phyloP scores from a whole-genome alignment of 2,888 invertebrate genomes.

The Drosophila atripex region DNA sequence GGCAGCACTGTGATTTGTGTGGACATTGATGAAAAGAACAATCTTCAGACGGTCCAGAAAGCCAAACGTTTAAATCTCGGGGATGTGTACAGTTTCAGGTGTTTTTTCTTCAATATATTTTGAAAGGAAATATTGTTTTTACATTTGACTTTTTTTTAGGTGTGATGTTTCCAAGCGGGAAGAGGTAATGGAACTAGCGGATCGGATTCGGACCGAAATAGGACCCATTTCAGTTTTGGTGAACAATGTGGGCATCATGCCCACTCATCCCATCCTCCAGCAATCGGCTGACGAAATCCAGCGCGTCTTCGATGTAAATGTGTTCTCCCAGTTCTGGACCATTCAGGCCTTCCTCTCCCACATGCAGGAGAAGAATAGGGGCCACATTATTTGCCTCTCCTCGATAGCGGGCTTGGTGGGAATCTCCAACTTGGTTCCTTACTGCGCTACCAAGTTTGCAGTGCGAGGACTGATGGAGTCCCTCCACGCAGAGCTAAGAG shows the following conservation, averaged over 20 bases:
- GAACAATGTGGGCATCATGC: constrained; percentile 95
- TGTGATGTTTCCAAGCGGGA: constrained; percentile 91
- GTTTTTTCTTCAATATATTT: constrained; percentile 18
- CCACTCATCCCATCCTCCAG: constrained; percentile 88
- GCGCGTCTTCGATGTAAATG: constrained; percentile 90
- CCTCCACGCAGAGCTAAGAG: constrained; percentile 90
- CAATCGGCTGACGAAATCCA: constrained; percentile 88
- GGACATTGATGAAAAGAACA: constrained; percentile 89
- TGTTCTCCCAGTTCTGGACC: constrained; percentile 91
- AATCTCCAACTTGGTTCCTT: constrained; percentile 90
- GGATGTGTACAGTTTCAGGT: constrained; percentile 84
- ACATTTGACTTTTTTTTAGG: constrained; percentile 81
- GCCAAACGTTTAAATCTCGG: constrained; percentile 83
- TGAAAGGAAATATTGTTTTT: not conserved
- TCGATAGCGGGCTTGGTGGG: constrained; percentile 91
- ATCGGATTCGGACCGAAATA: constrained; percentile 88
- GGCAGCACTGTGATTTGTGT: constrained; percentile 91
- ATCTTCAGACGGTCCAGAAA: constrained; percentile 87
- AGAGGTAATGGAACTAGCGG: constrained; percentile 87
- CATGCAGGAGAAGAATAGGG: constrained; percentile 90
- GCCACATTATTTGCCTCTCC: constrained; percentile 90
- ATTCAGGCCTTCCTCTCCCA: constrained; percentile 90
- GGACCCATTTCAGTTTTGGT: constrained; percentile 91
- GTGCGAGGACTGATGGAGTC: constrained; percentile 94
- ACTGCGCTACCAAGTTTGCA: constrained; percentile 92